Conservation (phyloP, 2,797 vertebrate genomes). For the Pseudocheirus occidentalis region DNA sequence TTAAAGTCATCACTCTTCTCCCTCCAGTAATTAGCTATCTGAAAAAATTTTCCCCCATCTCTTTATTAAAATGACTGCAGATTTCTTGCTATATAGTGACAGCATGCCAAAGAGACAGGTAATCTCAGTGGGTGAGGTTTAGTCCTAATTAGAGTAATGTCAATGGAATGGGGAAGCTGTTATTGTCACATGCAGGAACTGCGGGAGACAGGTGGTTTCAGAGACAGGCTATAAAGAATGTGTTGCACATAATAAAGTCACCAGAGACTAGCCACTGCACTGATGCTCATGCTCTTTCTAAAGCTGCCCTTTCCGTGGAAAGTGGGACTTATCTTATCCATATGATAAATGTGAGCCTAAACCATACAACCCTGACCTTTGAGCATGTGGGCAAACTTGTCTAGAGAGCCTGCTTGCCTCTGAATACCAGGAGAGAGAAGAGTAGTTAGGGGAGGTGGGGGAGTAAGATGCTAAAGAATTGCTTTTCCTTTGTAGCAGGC, state of each 20-base stretch:
- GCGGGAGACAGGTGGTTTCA: conserved; percentile 71
- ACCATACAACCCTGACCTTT: conserved; percentile 35
- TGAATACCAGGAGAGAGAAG: conserved; percentile 30
- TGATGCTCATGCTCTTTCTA: conserved; percentile 52
- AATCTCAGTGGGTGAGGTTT: conserved; percentile 70
- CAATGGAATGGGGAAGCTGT: conserved; percentile 17
- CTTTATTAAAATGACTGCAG: background rate
- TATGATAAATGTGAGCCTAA: conserved; percentile 48
- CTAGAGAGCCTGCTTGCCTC: background rate
- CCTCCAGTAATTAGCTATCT: background rate
- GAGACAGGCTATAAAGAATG: conserved; percentile 64
- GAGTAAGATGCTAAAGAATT: background rate
- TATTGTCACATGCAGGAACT: conserved; percentile 76
- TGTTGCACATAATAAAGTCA: conserved; percentile 69
- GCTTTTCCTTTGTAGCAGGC: background rate
- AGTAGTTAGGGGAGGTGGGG: background rate
- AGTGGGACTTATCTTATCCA: conserved; percentile 27
- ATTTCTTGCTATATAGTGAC: background rate
- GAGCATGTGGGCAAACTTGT: background rate
- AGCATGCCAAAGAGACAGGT: conserved; percentile 19
- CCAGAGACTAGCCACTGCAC: conserved; percentile 54
- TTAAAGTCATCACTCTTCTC: background rate
- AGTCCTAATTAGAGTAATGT: conserved; percentile 74
- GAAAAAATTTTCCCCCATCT: background rate
- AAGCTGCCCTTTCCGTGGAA: conserved; percentile 56